These are phyloP conservation scores for Drosophila setifemur DNA, from an alignment of 1,140 invertebrate genomes.

Conservation along the genomic window DNA sequence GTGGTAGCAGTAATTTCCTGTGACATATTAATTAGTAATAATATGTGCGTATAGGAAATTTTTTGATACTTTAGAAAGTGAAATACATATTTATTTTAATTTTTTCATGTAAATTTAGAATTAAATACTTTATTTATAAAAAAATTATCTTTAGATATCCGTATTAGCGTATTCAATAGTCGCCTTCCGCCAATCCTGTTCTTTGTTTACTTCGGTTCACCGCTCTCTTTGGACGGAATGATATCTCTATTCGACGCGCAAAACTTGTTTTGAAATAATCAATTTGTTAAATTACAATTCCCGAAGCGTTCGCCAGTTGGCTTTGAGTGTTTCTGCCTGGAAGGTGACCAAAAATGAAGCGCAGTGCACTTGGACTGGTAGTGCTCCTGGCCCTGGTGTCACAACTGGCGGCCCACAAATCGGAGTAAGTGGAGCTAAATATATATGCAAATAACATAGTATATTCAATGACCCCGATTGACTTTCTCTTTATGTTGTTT, in stretches of 20 bases:
- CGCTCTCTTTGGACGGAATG: slow-evolving; percentile 18
- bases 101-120: no score
- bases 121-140: no score
- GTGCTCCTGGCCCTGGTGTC: slow-evolving; percentile 36
- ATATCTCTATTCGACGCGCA: slow-evolving; percentile 3
- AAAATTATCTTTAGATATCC: no score
- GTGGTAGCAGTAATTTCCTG: no score
- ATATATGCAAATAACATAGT: background rate
- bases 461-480: background rate
- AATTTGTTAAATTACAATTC: slow-evolving; percentile 40
- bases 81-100: no score
- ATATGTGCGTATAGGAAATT: no score
- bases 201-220: slow-evolving; percentile 20
- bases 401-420: slow-evolving; percentile 12
- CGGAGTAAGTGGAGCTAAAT: slow-evolving; percentile 39
- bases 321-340: slow-evolving; percentile 18
- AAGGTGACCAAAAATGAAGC: slow-evolving; percentile 49
- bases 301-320: slow-evolving; percentile 17
- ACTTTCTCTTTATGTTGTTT: slow-evolving; percentile 12
- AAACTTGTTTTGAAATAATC: slow-evolving; percentile 52
- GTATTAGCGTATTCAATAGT: slow-evolving; percentile 15
- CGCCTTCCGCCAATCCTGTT: background rate
- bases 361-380: slow-evolving; percentile 18
- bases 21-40: no score
- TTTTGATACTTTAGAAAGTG: no score